phyloP scores from a whole-genome alignment of 2,797 vertebrate species.

The Onychomys arenicola region DNA sequence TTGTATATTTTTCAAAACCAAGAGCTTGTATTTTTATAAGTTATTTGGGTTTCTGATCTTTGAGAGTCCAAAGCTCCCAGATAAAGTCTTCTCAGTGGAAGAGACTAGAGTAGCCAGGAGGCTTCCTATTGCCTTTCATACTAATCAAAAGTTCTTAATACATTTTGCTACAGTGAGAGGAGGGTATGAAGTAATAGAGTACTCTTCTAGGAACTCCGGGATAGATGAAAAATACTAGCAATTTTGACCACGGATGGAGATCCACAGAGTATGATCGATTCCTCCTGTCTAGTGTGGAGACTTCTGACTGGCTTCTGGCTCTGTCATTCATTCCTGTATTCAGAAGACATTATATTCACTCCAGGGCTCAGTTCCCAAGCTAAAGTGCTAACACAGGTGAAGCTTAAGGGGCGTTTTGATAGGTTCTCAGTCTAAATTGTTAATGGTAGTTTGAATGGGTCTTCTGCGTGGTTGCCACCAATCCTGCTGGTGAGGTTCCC shows the following conservation, averaged over 20 bases:
- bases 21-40: conserved; percentile 88
- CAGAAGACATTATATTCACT: conserved; percentile 46
- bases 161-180: conserved; percentile 60
- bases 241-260: conserved; percentile 85
- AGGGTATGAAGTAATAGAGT: conserved; percentile 71
- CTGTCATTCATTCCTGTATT: conserved; percentile 26
- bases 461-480: conserved; percentile 7
- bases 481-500: conserved; percentile 40
- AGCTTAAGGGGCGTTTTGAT: conserved; percentile 73
- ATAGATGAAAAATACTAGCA: conserved; percentile 86
- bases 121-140: conserved; percentile 72
- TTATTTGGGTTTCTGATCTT: conserved; percentile 86
- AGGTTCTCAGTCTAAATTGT: conserved; percentile 79
- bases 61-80: conserved; percentile 47
- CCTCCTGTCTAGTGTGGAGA: conserved; percentile 50
- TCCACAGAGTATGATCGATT: conserved; percentile 59
- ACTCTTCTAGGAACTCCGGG: conserved; percentile 76
- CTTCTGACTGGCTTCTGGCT: conserved; percentile 58
- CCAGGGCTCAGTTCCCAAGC: conserved; percentile 47
- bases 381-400: conserved; percentile 76
- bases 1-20: conserved; percentile 86
- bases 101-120: conserved; percentile 22
- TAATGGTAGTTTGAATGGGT: conserved; percentile 69
- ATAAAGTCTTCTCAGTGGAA: conserved; percentile 66
- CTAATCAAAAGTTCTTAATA: conserved; percentile 67